Evolutionary conservation across 1,140 invertebrate genomes (phyloP), one percentile per base, ranked within the genome.

Genomic region (Lithobius niger): DNA sequence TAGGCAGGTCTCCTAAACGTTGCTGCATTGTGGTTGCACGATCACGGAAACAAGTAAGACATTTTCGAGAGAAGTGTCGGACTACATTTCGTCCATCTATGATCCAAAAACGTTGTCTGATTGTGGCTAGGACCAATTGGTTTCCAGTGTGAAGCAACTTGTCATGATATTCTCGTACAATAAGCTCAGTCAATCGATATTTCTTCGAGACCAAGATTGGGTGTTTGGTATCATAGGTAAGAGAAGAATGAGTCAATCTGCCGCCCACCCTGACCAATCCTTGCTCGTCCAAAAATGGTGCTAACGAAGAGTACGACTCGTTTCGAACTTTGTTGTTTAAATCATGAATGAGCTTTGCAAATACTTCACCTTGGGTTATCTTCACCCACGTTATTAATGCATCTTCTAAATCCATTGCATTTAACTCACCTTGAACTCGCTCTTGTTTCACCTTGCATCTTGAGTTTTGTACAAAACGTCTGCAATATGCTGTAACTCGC

Each of bases 1-100:
- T 3, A 3, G 68, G 71, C 22, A 73, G 52, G 26, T 59, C 18
- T 21, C 59, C 60, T 43, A 58, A 51, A 3, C 40, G 24, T 18
- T 61, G 61, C 19, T 53, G 15, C n/a, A 48, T 18, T 0, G 42
- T 54, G 16, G 3, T 54, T 1, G 40, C 26, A 1, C 25, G 42
- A 16, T 28, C 43, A 15, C 49, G 18, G 15, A 44, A 47, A 44
- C 61, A 63, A 1, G 21, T 15, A 3, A 54, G 26, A 40, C 61
- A 63, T 28, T 52, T 15, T 18, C 22, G 21, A 3, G 48, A 21
- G 27, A 22, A 18, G 27, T 18, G 44, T 22, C 40, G 52, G 13
- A 61, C 24, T 0, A 54, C 44, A 25, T 19, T 19, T 15, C 61
- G 18, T 10, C 52, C 51, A 19, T 55, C 25, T 2, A 57, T 22